Evolutionary conservation across 2,113 vertebrate genomes (phyloP).

Genomic region (Physeter macrocephalus): DNA sequence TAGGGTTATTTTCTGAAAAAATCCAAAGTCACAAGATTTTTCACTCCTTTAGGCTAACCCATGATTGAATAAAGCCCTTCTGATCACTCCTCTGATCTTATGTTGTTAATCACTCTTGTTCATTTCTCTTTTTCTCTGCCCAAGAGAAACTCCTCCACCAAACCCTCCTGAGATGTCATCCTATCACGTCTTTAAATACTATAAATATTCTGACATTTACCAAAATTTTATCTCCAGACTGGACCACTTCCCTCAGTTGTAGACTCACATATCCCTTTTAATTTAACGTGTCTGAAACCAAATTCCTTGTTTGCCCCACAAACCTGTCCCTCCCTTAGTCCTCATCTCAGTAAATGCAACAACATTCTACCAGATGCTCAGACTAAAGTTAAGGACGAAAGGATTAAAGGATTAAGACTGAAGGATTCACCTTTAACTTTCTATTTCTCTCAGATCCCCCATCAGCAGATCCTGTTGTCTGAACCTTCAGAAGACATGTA

Average conservation of each 20-base stretch:
- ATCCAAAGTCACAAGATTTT: not conserved
- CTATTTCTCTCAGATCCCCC: not conserved
- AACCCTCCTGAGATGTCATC: not conserved
- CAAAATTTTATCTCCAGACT: not conserved
- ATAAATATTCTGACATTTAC: not conserved
- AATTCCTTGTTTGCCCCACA: not conserved
- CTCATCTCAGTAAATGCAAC: not conserved
- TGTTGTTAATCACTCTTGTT: not conserved
- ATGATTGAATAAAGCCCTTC: not conserved
- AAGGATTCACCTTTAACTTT: not conserved
- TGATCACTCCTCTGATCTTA: not conserved
- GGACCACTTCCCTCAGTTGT: not conserved
- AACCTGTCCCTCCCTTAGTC: not conserved
- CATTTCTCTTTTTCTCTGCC: not conserved
- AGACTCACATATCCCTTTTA: not conserved
- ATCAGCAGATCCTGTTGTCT: not conserved
- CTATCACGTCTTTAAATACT: not conserved
- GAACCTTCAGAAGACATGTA: not conserved
- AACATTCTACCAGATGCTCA: not conserved
- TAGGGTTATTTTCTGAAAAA: not conserved
- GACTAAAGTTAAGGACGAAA: not conserved
- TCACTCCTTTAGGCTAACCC: not conserved
- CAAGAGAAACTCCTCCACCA: not conserved
- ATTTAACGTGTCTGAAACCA: not conserved
- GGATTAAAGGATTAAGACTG: not conserved